phyloP scores from a whole-genome alignment of 2,888 invertebrate species.

The Drosophila quinaria region DNA sequence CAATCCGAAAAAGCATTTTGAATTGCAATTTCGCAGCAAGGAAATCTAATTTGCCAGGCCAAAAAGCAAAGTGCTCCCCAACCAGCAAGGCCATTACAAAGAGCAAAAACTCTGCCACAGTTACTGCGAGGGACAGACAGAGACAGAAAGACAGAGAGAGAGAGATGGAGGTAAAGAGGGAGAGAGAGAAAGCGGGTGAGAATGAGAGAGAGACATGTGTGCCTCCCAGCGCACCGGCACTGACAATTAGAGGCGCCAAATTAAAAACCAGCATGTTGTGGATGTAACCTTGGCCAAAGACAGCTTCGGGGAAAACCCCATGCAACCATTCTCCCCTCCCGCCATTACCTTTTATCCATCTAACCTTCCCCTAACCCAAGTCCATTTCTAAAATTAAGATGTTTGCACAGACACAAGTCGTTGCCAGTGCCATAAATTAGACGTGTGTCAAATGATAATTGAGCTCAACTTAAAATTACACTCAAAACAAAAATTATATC shows the following conservation, averaged over 20 bases:
- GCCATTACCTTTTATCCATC: not conserved
- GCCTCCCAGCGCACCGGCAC: constrained; percentile 44
- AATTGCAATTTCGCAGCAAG: constrained; percentile 69
- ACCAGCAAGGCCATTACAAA: constrained; percentile 24
- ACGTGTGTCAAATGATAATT: constrained; percentile 59
- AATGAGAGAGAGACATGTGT: constrained; percentile 15
- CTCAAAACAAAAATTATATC: not conserved
- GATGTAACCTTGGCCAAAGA: constrained; percentile 54
- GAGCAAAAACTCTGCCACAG: constrained; percentile 1
- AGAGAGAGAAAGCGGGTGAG: not conserved
- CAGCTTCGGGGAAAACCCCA: constrained; percentile 7
- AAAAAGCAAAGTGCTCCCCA: constrained; percentile 49
- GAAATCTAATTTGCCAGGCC: constrained; percentile 68
- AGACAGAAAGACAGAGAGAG: not conserved
- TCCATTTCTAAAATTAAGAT: constrained; percentile 39
- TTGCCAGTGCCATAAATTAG: constrained; percentile 39
- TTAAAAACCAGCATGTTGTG: constrained; percentile 55
- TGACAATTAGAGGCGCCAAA: constrained; percentile 68
- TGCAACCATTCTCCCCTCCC: not conserved
- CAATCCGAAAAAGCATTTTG: constrained; percentile 53
- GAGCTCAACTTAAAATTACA: constrained; percentile 35
- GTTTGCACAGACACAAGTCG: constrained; percentile 19
- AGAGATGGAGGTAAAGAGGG: not conserved
- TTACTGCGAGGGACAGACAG: not conserved
- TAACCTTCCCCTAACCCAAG: not conserved